Conservation (phyloP, 2,113 vertebrate genomes). For the Cheilinus undulatus region DNA sequence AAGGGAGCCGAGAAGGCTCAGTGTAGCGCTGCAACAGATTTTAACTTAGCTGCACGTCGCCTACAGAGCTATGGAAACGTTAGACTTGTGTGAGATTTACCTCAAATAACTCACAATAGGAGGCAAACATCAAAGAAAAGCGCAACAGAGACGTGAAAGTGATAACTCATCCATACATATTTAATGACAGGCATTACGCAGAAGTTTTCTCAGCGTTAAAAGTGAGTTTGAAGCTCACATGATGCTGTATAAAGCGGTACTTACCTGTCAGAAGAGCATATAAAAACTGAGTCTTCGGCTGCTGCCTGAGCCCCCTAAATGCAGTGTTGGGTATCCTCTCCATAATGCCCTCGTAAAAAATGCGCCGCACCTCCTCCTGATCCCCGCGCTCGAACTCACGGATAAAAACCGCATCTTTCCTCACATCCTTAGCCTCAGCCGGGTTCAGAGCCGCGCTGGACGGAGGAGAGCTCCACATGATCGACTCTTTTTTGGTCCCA, state of each 20-base stretch:
- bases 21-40: constrained; percentile 39
- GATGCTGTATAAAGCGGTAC: constrained; percentile 56
- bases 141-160: not conserved
- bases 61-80: constrained; percentile 8
- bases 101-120: constrained; percentile 20
- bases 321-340: constrained; percentile 96
- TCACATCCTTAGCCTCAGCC: constrained; percentile 78
- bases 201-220: constrained; percentile 4
- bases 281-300: constrained; percentile 89
- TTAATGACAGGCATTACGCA: not conserved
- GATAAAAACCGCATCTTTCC: constrained; percentile 87
- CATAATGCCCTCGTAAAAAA: constrained; percentile 96
- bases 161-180: not conserved
- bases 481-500: constrained; percentile 90
- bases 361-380: constrained; percentile 90
- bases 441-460: constrained; percentile 75
- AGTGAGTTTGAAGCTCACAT: constrained; percentile 1
- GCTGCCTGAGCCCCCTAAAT: constrained; percentile 91
- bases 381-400: constrained; percentile 92
- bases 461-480: constrained; percentile 91
- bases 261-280: constrained; percentile 92
- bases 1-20: not conserved
- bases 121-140: constrained; percentile 20
- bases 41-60: constrained; percentile 11
- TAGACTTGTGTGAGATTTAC: constrained; percentile 7